Evolutionary conservation across 2,797 vertebrate species (phyloP), one percentile per base, ranked within the genome.

Genomic region (Falco peregrinus): DNA sequence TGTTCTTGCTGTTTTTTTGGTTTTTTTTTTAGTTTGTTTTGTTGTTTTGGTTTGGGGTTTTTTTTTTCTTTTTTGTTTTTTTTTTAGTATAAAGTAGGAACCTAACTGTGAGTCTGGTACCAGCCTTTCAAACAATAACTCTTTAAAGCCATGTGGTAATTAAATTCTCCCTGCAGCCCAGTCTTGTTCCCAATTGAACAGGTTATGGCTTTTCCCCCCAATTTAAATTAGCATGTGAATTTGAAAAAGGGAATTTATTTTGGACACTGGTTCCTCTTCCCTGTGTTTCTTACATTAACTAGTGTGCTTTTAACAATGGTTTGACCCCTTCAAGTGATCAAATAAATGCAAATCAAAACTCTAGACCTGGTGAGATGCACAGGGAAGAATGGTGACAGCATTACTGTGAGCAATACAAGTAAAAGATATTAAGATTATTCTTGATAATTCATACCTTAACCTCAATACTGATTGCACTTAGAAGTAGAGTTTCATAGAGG

Each of bases 91-190:
- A 35, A 90, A 81, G n/a, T 37, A 84, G 48, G 28, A 93, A n/a
- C 31, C 10, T 89, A 9, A 74, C 80, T 68, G 60, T 73, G 61
- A 63, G 86, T 82, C 74, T 79, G 77, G 53, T 60, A 77, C 7
- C 31, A 76, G 33, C 63, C 83, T 68, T 90, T 90, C 70, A 74
- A 73, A 78, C 39, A 85, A 35, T 75, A 89, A 51, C 50, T 6
- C 2, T 77, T 89, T 80, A 83, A 81, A 92, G 24, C 16, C 5
- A 16, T 7, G 50, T 35, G 13, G 53, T 84, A 93, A 92, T 93
- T 96, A 92, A 91, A 56, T 81, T 87, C 54, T 90, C 85, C 91
- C 80, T 90, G 68, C 53, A 93, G 53, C 56, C 84, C 21, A 56
- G 3, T 45, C 45, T 93, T 50, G 24, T 50, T 90, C 77, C 21